Evolutionary conservation across 2,888 invertebrate species (phyloP).

Genomic region (Lasius fuliginosus): DNA sequence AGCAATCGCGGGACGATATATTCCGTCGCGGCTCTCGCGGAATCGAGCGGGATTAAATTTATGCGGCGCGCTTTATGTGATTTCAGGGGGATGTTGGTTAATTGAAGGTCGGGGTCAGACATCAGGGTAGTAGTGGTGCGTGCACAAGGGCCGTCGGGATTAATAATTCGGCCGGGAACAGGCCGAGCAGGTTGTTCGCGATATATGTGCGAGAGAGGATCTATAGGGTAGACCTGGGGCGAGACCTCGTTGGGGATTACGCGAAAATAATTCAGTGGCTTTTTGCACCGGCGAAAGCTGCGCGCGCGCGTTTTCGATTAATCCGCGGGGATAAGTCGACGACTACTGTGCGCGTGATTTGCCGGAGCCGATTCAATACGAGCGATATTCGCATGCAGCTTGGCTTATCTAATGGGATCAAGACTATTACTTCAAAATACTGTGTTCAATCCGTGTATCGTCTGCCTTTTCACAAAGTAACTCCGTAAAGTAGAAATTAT

Average conservation of each 20-base stretch:
- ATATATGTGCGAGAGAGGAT: background rate
- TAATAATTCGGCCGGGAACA: conserved; percentile 63
- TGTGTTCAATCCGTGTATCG: background rate
- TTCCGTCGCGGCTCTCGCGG: conserved; percentile 24
- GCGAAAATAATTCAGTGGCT: conserved; percentile 61
- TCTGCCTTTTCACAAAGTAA: background rate
- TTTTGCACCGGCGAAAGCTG: conserved; percentile 38
- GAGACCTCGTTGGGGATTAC: conserved; percentile 33
- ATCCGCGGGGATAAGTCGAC: conserved; percentile 63
- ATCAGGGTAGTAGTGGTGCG: background rate
- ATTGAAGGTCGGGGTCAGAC: conserved; percentile 61
- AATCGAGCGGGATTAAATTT: conserved; percentile 46
- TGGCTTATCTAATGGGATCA: conserved; percentile 32
- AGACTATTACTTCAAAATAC: background rate
- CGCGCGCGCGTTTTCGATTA: conserved; percentile 54
- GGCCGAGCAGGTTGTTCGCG: conserved; percentile 24
- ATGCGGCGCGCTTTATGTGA: conserved; percentile 25
- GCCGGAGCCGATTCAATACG: conserved; percentile 1
- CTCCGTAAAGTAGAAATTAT: background rate
- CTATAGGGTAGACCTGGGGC: background rate
- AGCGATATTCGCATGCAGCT: conserved; percentile 32
- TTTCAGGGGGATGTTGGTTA: conserved; percentile 22
- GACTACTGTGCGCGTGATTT: conserved; percentile 55
- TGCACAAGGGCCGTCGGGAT: conserved; percentile 54
- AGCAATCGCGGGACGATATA: conserved; percentile 38